Base-by-base conservation (phyloP, 2,888 invertebrate species). In the Sabellastarte sp. region DNA sequence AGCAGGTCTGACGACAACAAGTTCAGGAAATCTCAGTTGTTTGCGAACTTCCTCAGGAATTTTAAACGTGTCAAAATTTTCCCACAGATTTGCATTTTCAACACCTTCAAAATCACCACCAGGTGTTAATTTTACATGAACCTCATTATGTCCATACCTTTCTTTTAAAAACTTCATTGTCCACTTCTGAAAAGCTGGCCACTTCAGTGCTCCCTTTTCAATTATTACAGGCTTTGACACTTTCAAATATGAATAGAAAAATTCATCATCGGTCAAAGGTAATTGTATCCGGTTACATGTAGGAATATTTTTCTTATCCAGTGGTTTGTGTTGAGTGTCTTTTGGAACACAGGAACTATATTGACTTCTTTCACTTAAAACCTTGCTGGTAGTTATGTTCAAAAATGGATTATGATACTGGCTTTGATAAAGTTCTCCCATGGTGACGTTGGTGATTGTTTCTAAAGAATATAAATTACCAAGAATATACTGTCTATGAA, bases 1-100 rank as follows among this genome's bases (percentile, higher is more conserved):
- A 10, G 81, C 81, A 57, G 82, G 82, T 32, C 82, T 64, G 1
- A 81, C 81, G 52, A 81, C 78, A 15, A 82, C 81, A 32, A 81
- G 67, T 61, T 82, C 81, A 29, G 80, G 77, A 67, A 68, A 78
- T 3, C 63, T 61, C 5, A 82, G 67, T 57, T 80, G 70, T n/a
- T 68, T 31, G 26, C 61, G 55, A 2, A 82, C 80, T 29, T 64
- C 50, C 24, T 60, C 29, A 29, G 82, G 82, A 59, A 81, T 79
- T 52, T 69, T 60, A 61, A 80, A 77, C 3, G 65, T 65, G 20
- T 68, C 61, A 64, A 66, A 74, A 59, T 71, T 70, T 58, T 80
- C 76, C 80, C 81, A 82, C 2, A 75, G 29, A 3, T 66, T 50
- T 50, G 73, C 74, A 28, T 67, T 64, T 68, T 82, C 81, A 20